Base-by-base conservation (phyloP, 2,797 vertebrate genomes). In the Cryptoblepharus egeriae region DNA sequence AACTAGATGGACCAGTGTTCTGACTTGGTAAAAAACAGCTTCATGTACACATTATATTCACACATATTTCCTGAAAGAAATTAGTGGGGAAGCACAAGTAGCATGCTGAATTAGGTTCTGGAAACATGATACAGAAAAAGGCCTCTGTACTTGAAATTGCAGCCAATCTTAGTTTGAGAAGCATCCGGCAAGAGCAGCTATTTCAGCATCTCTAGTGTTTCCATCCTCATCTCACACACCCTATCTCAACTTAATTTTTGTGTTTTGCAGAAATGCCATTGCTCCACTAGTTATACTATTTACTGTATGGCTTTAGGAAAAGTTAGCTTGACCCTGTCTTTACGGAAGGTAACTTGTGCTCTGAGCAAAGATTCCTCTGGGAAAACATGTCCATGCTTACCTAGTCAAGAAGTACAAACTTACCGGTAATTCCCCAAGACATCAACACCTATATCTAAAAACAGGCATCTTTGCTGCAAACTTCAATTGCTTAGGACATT, bases 321-420 rank as follows among this genome's bases (percentile, higher is more conserved):
- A 49, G 8, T 18, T 71, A 52, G 4, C 28, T 65, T 35, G 35
- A 20, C 30, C 5, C 26, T 71, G 13, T 30, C 16, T n/a, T 52
- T 42, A 49, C 13, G n/a, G 45, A 49, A 71, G 42, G 26, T 49
- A 18, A 20, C 45, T 2, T 64, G 9, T 60, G 32, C 35, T 86
- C 65, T 87, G n/a, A 89, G 45, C 15, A 74, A 26, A 1, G 83
- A 32, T 77, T 75, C 79, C 26, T 45, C 28, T 76, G 30, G 80
- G 81, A 39, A 32, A 75, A 85, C 11, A 12, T 65, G 75, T 92
- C 88, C 74, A 71, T 72, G 15, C 70, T 89, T 77, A 74, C 57
- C 35, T 64, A 18, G 79, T 76, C 58, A 64, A 70, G 11, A 77
- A 73, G 35, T 42, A 78, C 63, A 32, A 8, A 65, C 80, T 42